These are phyloP conservation scores for Diabrotica balteata DNA, from an alignment of 2,888 invertebrate genomes.

Conservation along the genomic window DNA sequence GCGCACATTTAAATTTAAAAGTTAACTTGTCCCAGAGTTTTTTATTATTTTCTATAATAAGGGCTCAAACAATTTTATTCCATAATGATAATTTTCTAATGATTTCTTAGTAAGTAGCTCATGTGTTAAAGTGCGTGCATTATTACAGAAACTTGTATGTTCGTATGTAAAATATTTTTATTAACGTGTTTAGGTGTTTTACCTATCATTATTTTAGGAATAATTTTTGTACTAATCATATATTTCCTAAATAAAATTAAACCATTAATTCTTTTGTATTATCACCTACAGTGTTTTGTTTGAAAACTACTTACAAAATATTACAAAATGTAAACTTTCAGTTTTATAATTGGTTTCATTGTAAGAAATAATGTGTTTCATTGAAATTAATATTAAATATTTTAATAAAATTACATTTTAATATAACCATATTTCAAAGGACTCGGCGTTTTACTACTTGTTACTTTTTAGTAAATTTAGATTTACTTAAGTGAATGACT, in stretches of 20 bases:
- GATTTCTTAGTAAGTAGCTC: too few relatives aligned
- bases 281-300: not conserved
- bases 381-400: too few relatives aligned
- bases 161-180: slow-evolving; percentile 18
- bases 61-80: too few relatives aligned
- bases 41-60: too few relatives aligned
- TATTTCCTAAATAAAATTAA: not conserved
- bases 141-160: slow-evolving; percentile 5
- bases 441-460: too few relatives aligned
- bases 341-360: slow-evolving; percentile 10
- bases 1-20: too few relatives aligned
- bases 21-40: too few relatives aligned
- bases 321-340: not conserved
- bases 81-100: too few relatives aligned
- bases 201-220: slow-evolving; percentile 2
- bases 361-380: not conserved
- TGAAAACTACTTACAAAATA: slow-evolving; percentile 8
- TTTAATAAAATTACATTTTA: too few relatives aligned
- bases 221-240: slow-evolving; percentile 10
- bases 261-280: not conserved
- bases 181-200: slow-evolving; percentile 13
- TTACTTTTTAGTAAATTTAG: too few relatives aligned
- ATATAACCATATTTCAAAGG: too few relatives aligned
- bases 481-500: too few relatives aligned
- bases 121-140: not conserved